Percentiles rank a stretch among this genome's conserved stretches.
Conservation (phyloP, 2,797 vertebrate genomes). For the Siniperca undulata region DNA sequence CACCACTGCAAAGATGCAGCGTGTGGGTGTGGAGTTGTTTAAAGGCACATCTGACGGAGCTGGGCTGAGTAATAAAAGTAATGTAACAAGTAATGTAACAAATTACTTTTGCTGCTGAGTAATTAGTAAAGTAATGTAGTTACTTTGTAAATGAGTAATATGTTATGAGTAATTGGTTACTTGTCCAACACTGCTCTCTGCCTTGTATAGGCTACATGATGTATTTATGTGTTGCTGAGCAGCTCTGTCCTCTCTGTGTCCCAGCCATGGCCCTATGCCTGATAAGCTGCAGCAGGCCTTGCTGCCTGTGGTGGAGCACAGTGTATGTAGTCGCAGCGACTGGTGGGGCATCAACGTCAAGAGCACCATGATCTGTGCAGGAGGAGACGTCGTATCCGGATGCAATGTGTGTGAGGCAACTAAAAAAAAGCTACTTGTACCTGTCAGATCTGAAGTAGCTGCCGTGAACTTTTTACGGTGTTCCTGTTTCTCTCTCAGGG, state of each 20-base stretch:
- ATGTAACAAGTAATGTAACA: too few relatives aligned
- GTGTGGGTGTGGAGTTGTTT: too few relatives aligned
- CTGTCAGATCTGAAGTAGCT: neutral
- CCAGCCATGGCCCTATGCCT: constrained; percentile 85
- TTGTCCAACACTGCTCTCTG: neutral
- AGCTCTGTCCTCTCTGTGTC: constrained; percentile 9
- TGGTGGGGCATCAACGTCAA: constrained; percentile 86
- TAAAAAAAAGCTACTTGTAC: neutral
- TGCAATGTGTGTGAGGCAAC: constrained; percentile 83
- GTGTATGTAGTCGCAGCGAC: constrained; percentile 80
- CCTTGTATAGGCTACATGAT: neutral
- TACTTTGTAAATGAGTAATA: neutral
- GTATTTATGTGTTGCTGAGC: neutral
- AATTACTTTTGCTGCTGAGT: neutral
- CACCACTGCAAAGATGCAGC: neutral
- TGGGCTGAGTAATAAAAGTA: neutral
- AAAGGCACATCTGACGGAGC: neutral
- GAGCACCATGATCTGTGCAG: constrained; percentile 88
- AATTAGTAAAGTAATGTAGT: neutral
- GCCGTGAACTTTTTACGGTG: neutral
- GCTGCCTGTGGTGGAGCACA: constrained; percentile 85
- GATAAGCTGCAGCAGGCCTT: constrained; percentile 87
- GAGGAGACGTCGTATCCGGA: constrained; percentile 81
- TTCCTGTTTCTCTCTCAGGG: constrained; percentile 62
- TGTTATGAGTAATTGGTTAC: neutral